These are phyloP conservation scores for Cyrtorhinus lividipennis DNA, from an alignment of 1,140 invertebrate genomes.

Conservation along the genomic window DNA sequence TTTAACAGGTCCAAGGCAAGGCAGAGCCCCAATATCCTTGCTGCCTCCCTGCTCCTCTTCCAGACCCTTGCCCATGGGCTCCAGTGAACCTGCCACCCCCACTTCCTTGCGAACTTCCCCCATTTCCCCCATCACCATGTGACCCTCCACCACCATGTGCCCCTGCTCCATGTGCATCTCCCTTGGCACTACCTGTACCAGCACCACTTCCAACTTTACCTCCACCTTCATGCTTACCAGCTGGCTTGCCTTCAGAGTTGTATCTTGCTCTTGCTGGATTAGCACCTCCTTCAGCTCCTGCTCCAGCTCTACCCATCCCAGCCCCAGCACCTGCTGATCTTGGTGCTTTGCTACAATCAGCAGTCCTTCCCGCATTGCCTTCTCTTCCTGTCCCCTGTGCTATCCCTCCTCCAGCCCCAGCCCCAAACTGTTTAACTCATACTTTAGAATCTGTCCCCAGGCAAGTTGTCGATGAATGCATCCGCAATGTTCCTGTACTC, in stretches of 20 bases:
- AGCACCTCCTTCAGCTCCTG: not conserved
- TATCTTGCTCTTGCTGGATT: not conserved
- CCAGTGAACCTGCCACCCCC: not conserved
- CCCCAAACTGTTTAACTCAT: conserved; percentile 6
- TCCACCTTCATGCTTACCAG: not conserved
- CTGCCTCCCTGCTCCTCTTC: not conserved
- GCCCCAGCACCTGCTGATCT: not conserved
- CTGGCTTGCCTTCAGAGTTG: too few relatives aligned
- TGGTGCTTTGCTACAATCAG: not conserved
- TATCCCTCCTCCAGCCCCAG: not conserved
- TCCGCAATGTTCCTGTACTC: conserved; percentile 14
- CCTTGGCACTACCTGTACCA: not conserved
- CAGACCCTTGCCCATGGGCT: not conserved
- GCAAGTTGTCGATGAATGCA: conserved; percentile 17
- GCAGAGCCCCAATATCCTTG: not conserved
- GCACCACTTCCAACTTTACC: not conserved
- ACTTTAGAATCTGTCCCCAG: not conserved
- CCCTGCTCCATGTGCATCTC: not conserved
- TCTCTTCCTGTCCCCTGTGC: not conserved
- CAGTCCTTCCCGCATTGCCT: not conserved
- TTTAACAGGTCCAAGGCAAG: too few relatives aligned
- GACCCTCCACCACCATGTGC: not conserved
- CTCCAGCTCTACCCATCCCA: not conserved
- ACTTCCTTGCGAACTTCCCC: not conserved
- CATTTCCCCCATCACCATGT: not conserved